Evolutionary conservation across 2,888 invertebrate species (phyloP), one percentile per base, ranked within the genome.

Genomic region (Exephanes ischioxanthus): DNA sequence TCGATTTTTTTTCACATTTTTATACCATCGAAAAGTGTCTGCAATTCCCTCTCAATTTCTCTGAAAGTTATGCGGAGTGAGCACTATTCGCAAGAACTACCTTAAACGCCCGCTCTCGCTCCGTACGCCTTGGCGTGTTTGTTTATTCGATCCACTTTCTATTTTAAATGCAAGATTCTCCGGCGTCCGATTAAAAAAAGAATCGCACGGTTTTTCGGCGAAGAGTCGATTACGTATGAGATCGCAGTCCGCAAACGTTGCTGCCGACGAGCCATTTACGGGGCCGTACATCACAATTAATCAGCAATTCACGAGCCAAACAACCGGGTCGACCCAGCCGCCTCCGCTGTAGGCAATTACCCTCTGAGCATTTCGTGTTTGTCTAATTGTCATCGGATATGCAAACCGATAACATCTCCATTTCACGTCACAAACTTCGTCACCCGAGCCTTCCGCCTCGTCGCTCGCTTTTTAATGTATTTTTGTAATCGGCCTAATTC

Each of bases 381-480:
- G 75, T 83, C 83, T 70, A 83, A 83, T 83, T 83, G 75, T 61
- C 70, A 70, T 75, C 63, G 73, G 53, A 79, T 75, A 79, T 83
- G 55, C 73, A 79, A 79, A 16, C 68, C 70, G 79, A 79, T 79
- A 83, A 83, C 26, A 66, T 41, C 33, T 72, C 41, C 45, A 55
- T 72, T 72, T 72, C 55, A 61, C 83, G 67, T 73, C 58, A 61
- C n/a, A 16, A 72, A 33, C 45, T 37, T 30, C 55, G 48, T 55
- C 66, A 4, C 30, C 55, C 58, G 19, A 9, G 4, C 33, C 19
- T 6, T 37, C 33, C 22, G 33, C 22, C 66, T 11, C 14, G 19
- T n/a, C 53, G 16, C 72, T 33, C 33, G 48, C 5, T 9, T 51
- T 73, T 22, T 11, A 33, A 30, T 63, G 67, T 55, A 66, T 80